These are phyloP conservation scores for Muscina levida DNA, from an alignment of 2,888 invertebrate species.

Conservation along the genomic window DNA sequence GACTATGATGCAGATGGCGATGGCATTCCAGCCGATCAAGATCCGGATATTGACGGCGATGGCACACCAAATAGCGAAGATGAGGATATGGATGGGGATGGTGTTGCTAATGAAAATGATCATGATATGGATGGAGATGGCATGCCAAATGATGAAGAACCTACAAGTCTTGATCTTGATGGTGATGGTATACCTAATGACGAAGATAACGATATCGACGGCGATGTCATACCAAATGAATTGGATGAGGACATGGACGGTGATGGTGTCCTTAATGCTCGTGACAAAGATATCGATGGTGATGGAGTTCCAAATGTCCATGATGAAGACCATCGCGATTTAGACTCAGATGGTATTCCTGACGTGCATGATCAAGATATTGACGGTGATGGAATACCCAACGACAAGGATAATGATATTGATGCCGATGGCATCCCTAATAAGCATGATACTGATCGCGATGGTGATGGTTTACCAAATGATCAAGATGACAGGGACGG, in stretches of 20 bases:
- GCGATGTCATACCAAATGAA: constrained; percentile 72
- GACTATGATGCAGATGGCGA: constrained; percentile 77
- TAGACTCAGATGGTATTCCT: constrained; percentile 72
- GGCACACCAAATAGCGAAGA: constrained; percentile 72
- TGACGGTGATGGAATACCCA: constrained; percentile 77
- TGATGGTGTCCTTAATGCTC: constrained; percentile 67
- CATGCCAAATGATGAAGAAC: constrained; percentile 67
- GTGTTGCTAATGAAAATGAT: constrained; percentile 64
- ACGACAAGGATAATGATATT: constrained; percentile 75
- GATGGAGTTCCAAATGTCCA: constrained; percentile 81
- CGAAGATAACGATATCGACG: constrained; percentile 74
- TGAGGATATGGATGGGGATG: constrained; percentile 67
- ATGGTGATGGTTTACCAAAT: constrained; percentile 69
- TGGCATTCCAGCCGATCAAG: constrained; percentile 75
- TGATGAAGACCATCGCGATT: constrained; percentile 70
- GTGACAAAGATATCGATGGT: constrained; percentile 74
- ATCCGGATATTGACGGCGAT: constrained; percentile 78
- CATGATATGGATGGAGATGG: constrained; percentile 68
- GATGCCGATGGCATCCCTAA: constrained; percentile 68
- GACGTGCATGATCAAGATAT: constrained; percentile 74
- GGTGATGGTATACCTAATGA: constrained; percentile 71
- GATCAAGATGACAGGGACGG: constrained; percentile 69
- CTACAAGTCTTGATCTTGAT: constrained; percentile 62
- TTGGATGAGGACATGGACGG: constrained; percentile 70
- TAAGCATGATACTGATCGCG: constrained; percentile 75